Base-by-base conservation (phyloP, 2,888 invertebrate species). In the Drosophila sordidapex region DNA sequence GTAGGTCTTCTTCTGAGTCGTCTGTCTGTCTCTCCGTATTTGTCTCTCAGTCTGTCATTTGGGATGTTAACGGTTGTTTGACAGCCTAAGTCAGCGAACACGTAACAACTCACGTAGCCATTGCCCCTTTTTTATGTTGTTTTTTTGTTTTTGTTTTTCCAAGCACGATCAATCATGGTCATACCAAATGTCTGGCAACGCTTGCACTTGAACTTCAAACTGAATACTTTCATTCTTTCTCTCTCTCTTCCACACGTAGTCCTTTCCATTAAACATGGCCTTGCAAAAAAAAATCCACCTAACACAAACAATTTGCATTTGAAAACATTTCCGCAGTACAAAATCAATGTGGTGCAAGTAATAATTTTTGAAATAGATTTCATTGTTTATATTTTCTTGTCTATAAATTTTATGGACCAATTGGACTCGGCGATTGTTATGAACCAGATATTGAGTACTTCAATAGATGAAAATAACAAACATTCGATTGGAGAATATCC, bases 131-230 rank as follows among this genome's bases (percentile, higher is more conserved):
- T 21, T n/a, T 5, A 8, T 29, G 58, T 38, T 59, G 11, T 51
- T 58, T 27, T 25, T 25, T 38, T 59, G 11, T 51, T 57, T 33
- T 38, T 40, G 4, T 35, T 60, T 57, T 57, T 13, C 21, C 25
- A 35, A 53, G 35, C 29, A 40, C 53, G 65, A 74, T 74, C 66
- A 79, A 67, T 70, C 52, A 36, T 27, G 52, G 35, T 33, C 33
- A 40, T 46, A 1, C 18, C 53, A 29, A 52, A 59, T 62, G 8
- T 52, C 49, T 56, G 51, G 63, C 60, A 61, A 49, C 58, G 53
- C 49, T 67, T 74, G 70, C 74, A 73, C 77, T 79, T 69, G 70
- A 77, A 77, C 77, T 77, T 81, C 64, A 67, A 59, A 56, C 53
- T 48, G 49, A 35, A 46, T 52, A 8, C 18, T 52, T 38, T 38